A percentile compares a stretch with the other conserved stretches of the same genome.
phyloP scores from a whole-genome alignment of 2,113 vertebrate species.

The Rhea americana region DNA sequence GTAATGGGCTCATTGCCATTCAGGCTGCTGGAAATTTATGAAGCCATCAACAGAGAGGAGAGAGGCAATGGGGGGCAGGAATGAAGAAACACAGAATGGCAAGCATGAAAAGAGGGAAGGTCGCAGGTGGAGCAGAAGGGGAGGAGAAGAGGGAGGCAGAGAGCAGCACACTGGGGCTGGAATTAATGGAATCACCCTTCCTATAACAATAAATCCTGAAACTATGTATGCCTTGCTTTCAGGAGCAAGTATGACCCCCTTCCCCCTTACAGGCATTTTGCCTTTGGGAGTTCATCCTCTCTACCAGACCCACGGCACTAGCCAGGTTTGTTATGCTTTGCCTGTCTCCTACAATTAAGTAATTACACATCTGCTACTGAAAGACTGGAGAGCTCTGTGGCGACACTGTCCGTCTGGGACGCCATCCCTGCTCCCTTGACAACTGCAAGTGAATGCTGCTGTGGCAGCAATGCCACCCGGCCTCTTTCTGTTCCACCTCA shows the following conservation, averaged over 20 bases:
- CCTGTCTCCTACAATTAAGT: slow-evolving; percentile 62
- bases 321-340: slow-evolving; percentile 47
- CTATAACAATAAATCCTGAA: slow-evolving; percentile 24
- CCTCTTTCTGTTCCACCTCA: background rate
- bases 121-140: background rate
- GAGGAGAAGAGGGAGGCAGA: slow-evolving; percentile 14
- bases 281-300: slow-evolving; percentile 36
- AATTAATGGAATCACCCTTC: slow-evolving; percentile 18
- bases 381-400: slow-evolving; percentile 3
- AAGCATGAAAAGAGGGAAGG: slow-evolving; percentile 29
- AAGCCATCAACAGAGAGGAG: slow-evolving; percentile 47
- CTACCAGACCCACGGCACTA: slow-evolving; percentile 11
- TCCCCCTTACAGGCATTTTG: background rate
- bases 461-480: background rate
- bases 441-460: background rate
- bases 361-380: slow-evolving; percentile 53
- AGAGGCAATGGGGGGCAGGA: background rate
- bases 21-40: slow-evolving; percentile 56
- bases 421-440: background rate
- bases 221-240: background rate
- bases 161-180: background rate
- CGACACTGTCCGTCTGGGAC: background rate
- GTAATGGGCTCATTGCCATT: slow-evolving; percentile 40
- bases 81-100: slow-evolving; percentile 13
- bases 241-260: background rate